These are phyloP conservation scores for Drosophila gunungcola DNA, from an alignment of 1,140 invertebrate species.

Conservation along the genomic window DNA sequence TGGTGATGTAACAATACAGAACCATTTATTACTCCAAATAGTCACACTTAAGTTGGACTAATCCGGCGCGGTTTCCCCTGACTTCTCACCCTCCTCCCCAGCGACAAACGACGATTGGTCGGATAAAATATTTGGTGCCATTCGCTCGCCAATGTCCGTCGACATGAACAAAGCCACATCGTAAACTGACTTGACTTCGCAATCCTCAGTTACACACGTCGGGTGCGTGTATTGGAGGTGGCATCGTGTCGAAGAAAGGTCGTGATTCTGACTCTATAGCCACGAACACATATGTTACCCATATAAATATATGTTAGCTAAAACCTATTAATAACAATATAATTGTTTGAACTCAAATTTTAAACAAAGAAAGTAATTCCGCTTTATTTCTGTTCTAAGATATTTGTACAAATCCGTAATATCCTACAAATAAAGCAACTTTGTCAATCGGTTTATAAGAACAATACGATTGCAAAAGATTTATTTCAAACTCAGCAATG, in stretches of 20 bases:
- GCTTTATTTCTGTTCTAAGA: too few species aligned
- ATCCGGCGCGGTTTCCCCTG: constrained; percentile 45
- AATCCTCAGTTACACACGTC: constrained; percentile 25
- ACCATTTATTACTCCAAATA: constrained; percentile 67
- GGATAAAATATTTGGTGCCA: constrained; percentile 79
- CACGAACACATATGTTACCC: too few species aligned
- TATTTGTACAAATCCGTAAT: too few species aligned
- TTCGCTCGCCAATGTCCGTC: constrained; percentile 54
- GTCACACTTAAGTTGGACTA: constrained; percentile 16
- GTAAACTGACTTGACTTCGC: constrained; percentile 54
- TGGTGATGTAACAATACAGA: constrained; percentile 49
- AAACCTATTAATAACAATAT: too few species aligned
- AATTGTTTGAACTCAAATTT: too few species aligned
- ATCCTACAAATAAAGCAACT: too few species aligned
- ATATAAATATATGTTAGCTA: too few species aligned
- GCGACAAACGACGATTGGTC: constrained; percentile 29
- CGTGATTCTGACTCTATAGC: too few species aligned
- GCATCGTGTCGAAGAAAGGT: constrained; percentile 1
- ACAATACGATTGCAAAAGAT: too few species aligned
- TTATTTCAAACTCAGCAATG: too few species aligned
- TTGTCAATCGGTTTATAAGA: too few species aligned
- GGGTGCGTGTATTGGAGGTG: constrained; percentile 43
- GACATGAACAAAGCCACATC: constrained; percentile 76
- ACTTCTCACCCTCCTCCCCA: constrained; percentile 36
- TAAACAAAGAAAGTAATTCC: too few species aligned